Base-by-base conservation (phyloP, 2,888 invertebrate species). In the Eupithecia centaureata region DNA sequence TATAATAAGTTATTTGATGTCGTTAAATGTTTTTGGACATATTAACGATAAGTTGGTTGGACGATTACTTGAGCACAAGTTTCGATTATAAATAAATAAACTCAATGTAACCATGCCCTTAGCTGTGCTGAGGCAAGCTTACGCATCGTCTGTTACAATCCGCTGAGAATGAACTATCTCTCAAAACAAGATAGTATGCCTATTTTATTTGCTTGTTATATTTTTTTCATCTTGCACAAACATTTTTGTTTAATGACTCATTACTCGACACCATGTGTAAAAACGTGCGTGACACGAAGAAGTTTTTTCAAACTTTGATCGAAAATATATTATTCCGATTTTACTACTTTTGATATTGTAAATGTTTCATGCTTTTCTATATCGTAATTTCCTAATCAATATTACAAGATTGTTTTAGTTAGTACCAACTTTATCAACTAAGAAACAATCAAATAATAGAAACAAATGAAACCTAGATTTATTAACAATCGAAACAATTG, bases 91-190 rank as follows among this genome's bases (percentile, higher is more conserved):
- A 35, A 51, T 25, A 25, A 62, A 7, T 35, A 38, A 8, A 27
- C 13, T 28, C n/a, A 68, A 51, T 68, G 62, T 58, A 59, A 65
- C 42, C 61, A n/a, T 4, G 25, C 38, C 68, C 13, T 65, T 65
- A 62, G 10, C 18, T 47, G 27, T 38, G 47, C 57, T 62, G 28
- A 56, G n/a, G 18, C 28, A 30, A 38, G 61, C 63, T 61, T 56
- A 63, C 61, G 54, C 60, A 57, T 33, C 33, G 67, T 67, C 67
- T 74, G 62, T 59, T 30, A 13, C 5, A 54, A 64, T 51, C 38
- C 65, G 75, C 73, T 73, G 71, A 75, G 15, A 15, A 28, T 22
- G 38, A 27, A 60, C 52, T 52, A 70, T 70, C 60, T 66, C 70
- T 64, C 63, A 70, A 61, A 70, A 69, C 69, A 63, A 69, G 62